These are phyloP conservation scores for Chlorops oryzae DNA, from an alignment of 1,140 invertebrate species.

Conservation along the genomic window DNA sequence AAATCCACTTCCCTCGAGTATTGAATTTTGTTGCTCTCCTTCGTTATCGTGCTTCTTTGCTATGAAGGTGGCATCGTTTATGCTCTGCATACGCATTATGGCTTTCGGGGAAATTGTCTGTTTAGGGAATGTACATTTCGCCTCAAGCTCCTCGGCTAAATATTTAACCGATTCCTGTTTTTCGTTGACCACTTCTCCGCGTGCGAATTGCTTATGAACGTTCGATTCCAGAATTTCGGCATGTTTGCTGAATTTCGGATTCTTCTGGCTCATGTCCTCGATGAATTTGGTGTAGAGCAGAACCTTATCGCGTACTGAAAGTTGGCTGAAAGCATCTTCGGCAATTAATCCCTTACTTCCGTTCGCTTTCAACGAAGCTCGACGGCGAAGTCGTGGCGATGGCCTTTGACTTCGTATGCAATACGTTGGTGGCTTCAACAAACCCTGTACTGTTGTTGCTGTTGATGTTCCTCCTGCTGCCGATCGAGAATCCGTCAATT, in stretches of 20 bases:
- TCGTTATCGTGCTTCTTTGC: conserved; percentile 1
- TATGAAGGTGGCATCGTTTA: not conserved
- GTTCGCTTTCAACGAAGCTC: conserved; percentile 4
- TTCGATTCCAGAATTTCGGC: conserved; percentile 25
- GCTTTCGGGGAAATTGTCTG: conserved; percentile 3
- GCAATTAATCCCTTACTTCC: conserved; percentile 29
- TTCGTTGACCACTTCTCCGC: conserved; percentile 32
- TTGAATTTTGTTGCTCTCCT: conserved; percentile 8
- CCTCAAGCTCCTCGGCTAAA: conserved; percentile 34
- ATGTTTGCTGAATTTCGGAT: conserved; percentile 36
- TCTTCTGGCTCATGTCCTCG: conserved; percentile 32
- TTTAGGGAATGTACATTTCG: conserved; percentile 22
- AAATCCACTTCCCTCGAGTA: too few relatives aligned
- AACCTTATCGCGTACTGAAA: conserved; percentile 41
- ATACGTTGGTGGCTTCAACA: not conserved
- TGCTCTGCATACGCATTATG: not conserved
- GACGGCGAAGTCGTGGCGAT: not conserved
- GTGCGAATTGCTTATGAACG: conserved; percentile 30
- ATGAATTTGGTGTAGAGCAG: conserved; percentile 39
- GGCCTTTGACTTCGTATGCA: not conserved
- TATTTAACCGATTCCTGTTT: conserved; percentile 33
- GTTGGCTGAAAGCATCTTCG: conserved; percentile 37
- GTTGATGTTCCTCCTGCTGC: too few relatives aligned
- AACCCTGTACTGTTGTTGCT: not conserved
- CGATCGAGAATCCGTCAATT: not conserved